These are phyloP conservation scores for Tortricodes alternella DNA, from an alignment of 2,888 invertebrate species.

Conservation along the genomic window DNA sequence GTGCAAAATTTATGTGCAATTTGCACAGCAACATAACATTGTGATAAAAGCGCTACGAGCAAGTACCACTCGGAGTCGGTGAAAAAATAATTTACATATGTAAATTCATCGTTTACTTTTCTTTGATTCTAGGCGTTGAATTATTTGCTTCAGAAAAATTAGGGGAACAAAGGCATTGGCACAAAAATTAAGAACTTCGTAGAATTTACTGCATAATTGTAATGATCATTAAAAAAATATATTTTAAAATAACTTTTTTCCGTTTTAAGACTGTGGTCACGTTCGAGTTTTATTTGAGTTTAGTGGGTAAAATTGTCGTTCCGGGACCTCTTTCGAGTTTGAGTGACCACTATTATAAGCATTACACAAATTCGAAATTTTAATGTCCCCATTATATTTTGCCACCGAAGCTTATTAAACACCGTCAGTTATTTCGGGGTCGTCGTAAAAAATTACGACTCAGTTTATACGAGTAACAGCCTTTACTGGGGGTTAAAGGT, in stretches of 20 bases:
- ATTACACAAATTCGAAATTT: conserved; percentile 39
- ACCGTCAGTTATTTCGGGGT: conserved; percentile 56
- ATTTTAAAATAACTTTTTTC: background rate
- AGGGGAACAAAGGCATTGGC: too few relatives aligned
- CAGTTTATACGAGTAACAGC: conserved; percentile 63
- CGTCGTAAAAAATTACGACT: conserved; percentile 66
- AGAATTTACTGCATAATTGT: too few relatives aligned
- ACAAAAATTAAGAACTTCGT: too few relatives aligned
- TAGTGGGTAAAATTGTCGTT: conserved; percentile 1
- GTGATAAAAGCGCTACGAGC: background rate
- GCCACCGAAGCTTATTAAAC: conserved; percentile 57
- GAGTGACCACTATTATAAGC: conserved; percentile 26
- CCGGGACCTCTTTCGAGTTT: conserved; percentile 4
- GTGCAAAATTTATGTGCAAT: background rate
- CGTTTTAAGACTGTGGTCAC: conserved; percentile 10
- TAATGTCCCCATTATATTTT: conserved; percentile 49
- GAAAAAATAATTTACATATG: background rate
- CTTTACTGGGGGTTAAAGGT: conserved; percentile 63
- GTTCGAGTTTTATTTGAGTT: conserved; percentile 20
- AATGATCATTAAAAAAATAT: too few relatives aligned
- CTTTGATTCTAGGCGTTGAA: too few relatives aligned
- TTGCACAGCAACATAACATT: background rate
- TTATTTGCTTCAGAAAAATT: too few relatives aligned
- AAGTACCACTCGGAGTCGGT: background rate
- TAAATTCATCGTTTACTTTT: too few relatives aligned